Evolutionary conservation across 2,888 invertebrate species (phyloP).

Genomic region (Amphiduros pacificus): DNA sequence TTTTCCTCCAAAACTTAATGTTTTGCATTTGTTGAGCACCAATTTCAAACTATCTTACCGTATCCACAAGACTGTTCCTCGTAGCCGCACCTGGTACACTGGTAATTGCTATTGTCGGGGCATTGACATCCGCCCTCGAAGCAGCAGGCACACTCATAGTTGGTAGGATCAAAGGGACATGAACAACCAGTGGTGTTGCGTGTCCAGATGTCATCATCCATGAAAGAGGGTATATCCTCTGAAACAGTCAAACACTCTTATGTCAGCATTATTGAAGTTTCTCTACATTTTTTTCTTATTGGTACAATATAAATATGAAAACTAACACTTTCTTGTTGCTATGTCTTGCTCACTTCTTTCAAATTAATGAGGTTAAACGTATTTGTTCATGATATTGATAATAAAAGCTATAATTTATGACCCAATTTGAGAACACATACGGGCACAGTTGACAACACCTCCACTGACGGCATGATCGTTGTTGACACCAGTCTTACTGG

Average conservation of each 20-base stretch:
- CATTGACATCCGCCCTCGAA: conserved; percentile 8
- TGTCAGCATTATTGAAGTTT: not conserved
- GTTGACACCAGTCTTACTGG: too few relatives aligned
- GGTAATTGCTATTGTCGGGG: conserved; percentile 6
- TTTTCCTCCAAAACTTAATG: not conserved
- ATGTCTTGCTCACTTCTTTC: too few relatives aligned
- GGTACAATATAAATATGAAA: too few relatives aligned
- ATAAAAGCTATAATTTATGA: too few relatives aligned
- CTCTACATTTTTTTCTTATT: too few relatives aligned
- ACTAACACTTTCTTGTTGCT: too few relatives aligned
- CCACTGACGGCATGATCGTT: conserved; percentile 1
- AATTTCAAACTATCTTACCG: not conserved
- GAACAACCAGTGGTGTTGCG: conserved; percentile 9
- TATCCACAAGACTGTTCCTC: not conserved
- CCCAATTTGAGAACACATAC: too few relatives aligned
- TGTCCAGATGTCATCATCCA: conserved; percentile 15
- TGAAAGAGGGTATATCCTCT: conserved; percentile 7
- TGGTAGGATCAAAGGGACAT: not conserved
- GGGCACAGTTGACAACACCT: not conserved
- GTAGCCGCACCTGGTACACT: conserved; percentile 14
- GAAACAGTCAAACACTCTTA: not conserved
- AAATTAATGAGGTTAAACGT: too few relatives aligned
- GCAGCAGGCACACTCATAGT: conserved; percentile 15
- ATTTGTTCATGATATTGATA: too few relatives aligned
- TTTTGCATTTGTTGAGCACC: not conserved